Evolutionary conservation across 2,888 invertebrate genomes (phyloP), one percentile per base, ranked within the genome.

Genomic region (Gymnoscelis rufifasciata): DNA sequence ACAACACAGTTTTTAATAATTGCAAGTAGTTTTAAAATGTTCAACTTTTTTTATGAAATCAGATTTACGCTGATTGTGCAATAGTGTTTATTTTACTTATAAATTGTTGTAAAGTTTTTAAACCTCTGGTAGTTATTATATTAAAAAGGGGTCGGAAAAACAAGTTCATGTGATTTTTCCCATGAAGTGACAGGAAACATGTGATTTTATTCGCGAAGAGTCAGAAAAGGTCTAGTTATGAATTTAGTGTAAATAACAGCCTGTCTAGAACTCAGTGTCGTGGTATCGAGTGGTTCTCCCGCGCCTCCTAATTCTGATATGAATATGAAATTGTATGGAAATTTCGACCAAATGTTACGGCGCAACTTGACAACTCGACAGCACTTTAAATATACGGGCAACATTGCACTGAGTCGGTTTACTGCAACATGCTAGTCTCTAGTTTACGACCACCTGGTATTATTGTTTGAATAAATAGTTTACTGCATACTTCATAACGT

Each of bases 301-400:
- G 66, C 59, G 59, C 68, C 65, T 77, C 74, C 80, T 79, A 81
- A 83, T 83, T 79, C 78, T 74, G 71, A 76, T 79, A 83, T 84
- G 83, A 83, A 83, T 83, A 82, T 83, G 79, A 83, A 83, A 82
- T 83, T 74, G 70, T 82, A 84, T 83, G 80, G 74, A 74, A 83
- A 83, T 84, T 70, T 74, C 67, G 66, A 59, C 75, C 77, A 75
- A 83, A 82, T 78, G 72, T 78, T 78, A 65, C 74, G 68, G 68
- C 69, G 63, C 66, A 74, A 78, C 70, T 80, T 79, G 79, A 82
- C 79, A 82, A 79, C 74, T 81, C 75, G 68, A 74, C 78, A 75
- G 70, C 68, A 68, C 66, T 74, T 74, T 79, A 82, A 81, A 83
- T 80, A 79, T 76, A 78, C 71, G 66, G 68, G 69, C 71, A 63